Evolutionary conservation across 1,140 invertebrate species (phyloP), one percentile per base, ranked within the genome.

Genomic region (Lasioglossum baleicum): DNA sequence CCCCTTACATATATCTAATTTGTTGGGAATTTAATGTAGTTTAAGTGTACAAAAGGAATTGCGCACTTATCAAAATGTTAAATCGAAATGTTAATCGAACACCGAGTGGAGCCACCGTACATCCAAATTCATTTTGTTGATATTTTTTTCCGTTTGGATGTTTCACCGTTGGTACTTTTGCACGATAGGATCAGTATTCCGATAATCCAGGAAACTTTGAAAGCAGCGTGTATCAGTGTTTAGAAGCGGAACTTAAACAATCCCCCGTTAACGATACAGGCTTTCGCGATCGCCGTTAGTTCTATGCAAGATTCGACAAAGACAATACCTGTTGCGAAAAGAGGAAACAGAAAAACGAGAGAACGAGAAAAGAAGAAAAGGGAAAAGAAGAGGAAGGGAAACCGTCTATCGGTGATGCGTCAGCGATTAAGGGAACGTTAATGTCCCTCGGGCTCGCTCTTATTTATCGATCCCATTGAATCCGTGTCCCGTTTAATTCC

Each of bases 401-500:
- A 15, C 51, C 51, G 51, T 13, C 13, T 17, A 17, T 17, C 51
- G 51, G 15, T 72, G 44, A 6, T 71, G 10, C 31, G 72, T 26
- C 42, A 58, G 20, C 56, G 31, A 11, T 44, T 67, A 61, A 35
- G 61, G 51, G 67, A 42, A 40, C 7, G 13, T 22, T 26, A 13
- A 44, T 72, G 58, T n/a, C 26, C 35, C 35, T 17, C 22, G 48
- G n/a, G 10, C 26, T 17, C 60, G 35, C 10, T 8, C 35, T 66
- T 82, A 79, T 73, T 72, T 79, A 72, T 79, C 44, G 44, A 22
- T 81, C 7, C 31, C 44, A 53, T 67, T 51, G 61, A 66, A 53
- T 42, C 42, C n/a, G 63, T 40, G 31, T 73, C n/a, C 53, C 70
- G 74, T 82, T 82, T 65, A 82, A 82, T 82, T 79, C 73, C 60